A percentile compares a stretch with the other conserved stretches of the same genome.
Conservation (phyloP, 2,888 invertebrate genomes). For the Hirtodrosophila duncani region DNA sequence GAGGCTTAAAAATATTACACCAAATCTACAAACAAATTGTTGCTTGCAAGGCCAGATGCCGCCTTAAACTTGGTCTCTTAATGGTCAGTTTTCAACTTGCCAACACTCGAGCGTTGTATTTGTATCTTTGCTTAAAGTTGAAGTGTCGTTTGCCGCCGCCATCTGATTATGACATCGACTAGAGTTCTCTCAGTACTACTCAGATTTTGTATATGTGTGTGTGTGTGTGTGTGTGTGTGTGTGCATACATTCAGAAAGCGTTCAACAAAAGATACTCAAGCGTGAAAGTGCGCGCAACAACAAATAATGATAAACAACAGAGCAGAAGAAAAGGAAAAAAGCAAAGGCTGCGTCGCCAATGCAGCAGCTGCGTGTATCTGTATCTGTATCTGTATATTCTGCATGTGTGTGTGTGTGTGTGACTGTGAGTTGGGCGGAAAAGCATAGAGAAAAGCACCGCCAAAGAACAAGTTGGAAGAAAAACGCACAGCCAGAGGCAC, state of each 20-base stretch:
- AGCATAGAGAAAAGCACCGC: conserved; percentile 49
- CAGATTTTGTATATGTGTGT: background rate
- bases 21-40: conserved; percentile 7
- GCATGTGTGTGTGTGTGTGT: conserved; percentile 6
- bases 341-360: conserved; percentile 62
- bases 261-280: conserved; percentile 33
- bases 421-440: conserved; percentile 29
- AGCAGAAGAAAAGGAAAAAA: too few species aligned
- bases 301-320: conserved; percentile 25
- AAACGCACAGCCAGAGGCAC: conserved; percentile 8
- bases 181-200: too few species aligned
- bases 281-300: conserved; percentile 37
- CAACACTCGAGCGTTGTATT: too few species aligned
- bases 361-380: conserved; percentile 38
- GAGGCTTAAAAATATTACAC: conserved; percentile 27
- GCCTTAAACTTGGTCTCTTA: too few species aligned
- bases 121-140: too few species aligned
- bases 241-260: conserved; percentile 28
- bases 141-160: too few species aligned
- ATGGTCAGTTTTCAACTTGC: too few species aligned
- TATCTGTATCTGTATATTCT: conserved; percentile 7
- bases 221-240: background rate
- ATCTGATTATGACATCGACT: too few species aligned
- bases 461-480: conserved; percentile 56
- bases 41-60: too few species aligned